These are phyloP conservation scores for Balanococcus diminutus DNA, from an alignment of 2,888 invertebrate genomes.

Conservation along the genomic window DNA sequence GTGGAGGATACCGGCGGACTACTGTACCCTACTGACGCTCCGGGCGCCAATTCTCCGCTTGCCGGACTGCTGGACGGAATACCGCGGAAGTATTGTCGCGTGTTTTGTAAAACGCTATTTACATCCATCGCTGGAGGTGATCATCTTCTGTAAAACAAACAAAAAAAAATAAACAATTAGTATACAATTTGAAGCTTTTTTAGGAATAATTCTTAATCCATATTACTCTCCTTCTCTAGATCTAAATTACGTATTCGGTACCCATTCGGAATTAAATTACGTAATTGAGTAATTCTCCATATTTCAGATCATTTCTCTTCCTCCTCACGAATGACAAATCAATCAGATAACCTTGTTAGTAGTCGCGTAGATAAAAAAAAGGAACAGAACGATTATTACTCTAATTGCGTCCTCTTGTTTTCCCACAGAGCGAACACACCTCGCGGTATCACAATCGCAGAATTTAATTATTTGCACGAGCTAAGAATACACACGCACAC, in stretches of 20 bases:
- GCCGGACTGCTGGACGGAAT: slow-evolving; percentile 65
- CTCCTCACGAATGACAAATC: neutral
- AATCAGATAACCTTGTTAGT: neutral
- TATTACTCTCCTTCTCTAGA: neutral
- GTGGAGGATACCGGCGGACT: slow-evolving; percentile 52
- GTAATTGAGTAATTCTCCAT: neutral
- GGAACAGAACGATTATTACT: neutral
- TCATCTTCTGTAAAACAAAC: slow-evolving; percentile 27
- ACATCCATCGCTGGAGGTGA: slow-evolving; percentile 46
- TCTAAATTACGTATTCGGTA: neutral
- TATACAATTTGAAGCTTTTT: neutral
- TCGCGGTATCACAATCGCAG: neutral
- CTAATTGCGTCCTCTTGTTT: slow-evolving; percentile 5
- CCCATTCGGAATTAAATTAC: too few species aligned
- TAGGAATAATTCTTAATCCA: neutral
- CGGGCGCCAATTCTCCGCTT: slow-evolving; percentile 49
- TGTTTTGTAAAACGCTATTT: slow-evolving; percentile 82
- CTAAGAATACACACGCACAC: neutral
- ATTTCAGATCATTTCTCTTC: neutral
- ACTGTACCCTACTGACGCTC: slow-evolving; percentile 45
- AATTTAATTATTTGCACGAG: neutral
- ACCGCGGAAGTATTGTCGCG: slow-evolving; percentile 82
- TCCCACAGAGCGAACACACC: neutral
- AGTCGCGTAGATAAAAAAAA: neutral
- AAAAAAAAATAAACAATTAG: neutral